Evolutionary conservation across 2,797 vertebrate genomes (phyloP).

Genomic region (Adrianichthys oophorus): DNA sequence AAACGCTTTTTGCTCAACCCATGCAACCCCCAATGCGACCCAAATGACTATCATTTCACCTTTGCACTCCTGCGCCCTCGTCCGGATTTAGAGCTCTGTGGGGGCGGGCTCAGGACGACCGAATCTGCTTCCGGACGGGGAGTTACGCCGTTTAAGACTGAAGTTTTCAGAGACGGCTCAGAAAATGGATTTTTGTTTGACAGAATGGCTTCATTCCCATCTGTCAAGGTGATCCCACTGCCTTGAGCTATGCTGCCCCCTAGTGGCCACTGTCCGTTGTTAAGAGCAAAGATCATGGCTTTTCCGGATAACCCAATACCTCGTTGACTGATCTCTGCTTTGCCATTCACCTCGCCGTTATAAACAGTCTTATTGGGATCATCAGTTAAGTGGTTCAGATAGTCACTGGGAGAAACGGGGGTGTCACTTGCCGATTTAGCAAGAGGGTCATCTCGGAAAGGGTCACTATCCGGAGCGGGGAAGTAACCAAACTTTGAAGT

Average conservation of each 20-base stretch:
- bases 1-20: slow-evolving; percentile 19
- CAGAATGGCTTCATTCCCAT: slow-evolving; percentile 76
- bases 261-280: slow-evolving; percentile 84
- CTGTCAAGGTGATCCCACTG: slow-evolving; percentile 79
- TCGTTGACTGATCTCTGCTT: slow-evolving; percentile 80
- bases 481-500: slow-evolving; percentile 88
- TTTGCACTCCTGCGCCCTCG: slow-evolving; percentile 89
- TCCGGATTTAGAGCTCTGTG: slow-evolving; percentile 90
- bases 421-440: slow-evolving; percentile 68
- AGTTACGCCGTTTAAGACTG: slow-evolving; percentile 76
- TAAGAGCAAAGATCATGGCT: slow-evolving; percentile 81
- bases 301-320: slow-evolving; percentile 87
- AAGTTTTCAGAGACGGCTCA: slow-evolving; percentile 74
- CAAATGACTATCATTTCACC: slow-evolving; percentile 80
- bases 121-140: slow-evolving; percentile 77
- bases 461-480: slow-evolving; percentile 88
- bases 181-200: slow-evolving; percentile 80
- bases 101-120: slow-evolving; percentile 92
- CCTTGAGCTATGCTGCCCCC: slow-evolving; percentile 73
- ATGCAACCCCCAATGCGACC: slow-evolving; percentile 49
- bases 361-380: slow-evolving; percentile 53
- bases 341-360: slow-evolving; percentile 75
- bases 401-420: slow-evolving; percentile 68
- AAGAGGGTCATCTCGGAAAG: slow-evolving; percentile 92
- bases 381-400: slow-evolving; percentile 64